Evolutionary conservation across 2,888 invertebrate species (phyloP), one percentile per base, ranked within the genome.

Genomic region (Amiota mariae): DNA sequence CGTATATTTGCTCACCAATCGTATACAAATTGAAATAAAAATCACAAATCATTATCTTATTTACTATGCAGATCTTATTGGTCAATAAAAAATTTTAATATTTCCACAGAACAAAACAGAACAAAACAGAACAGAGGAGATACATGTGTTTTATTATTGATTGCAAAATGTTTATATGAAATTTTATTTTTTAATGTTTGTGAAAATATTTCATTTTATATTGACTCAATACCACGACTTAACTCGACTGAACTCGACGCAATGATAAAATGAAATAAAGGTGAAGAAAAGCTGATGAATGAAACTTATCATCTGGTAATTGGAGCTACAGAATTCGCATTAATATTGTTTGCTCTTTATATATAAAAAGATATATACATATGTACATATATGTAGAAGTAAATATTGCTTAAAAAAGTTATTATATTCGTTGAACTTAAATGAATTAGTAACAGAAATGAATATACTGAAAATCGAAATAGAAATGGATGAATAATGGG

Each of bases 151-250:
- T 63, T 46, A 11, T 13, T 46, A 46, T 63, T 63, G 63, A 68
- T 68, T 49, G 54, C 20, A 13, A 36, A 51, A 11, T 51, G 36
- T 20, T 47, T 51, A 54, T 54, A 49, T 68, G 36, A 24, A 9
- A 6, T 36, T 36, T 36, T 48, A 48, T 48, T 66, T 11, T 59
- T 59, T 59, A 77, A 81, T 79, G 77, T 72, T 73, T 82, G 82
- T 82, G 84, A 78, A 82, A 81, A 82, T 81, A 84, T 82, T 82
- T 82, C 75, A 84, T 81, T 81, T 82, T 76, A 84, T 82, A 82
- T 82, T 59, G 59, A 81, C 80, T 84, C 78, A 77, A 79, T 75
- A 79, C 84, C 78, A 72, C 49, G 51, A 59, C 36, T 2, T 6
- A 6, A 36, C 8, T 36, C 4, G 36, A 36, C 36, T 13, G 54